A percentile compares a stretch with the other conserved stretches of the same genome.
Conservation (phyloP, 1,140 invertebrate genomes). For the Drosophila ohnishii region DNA sequence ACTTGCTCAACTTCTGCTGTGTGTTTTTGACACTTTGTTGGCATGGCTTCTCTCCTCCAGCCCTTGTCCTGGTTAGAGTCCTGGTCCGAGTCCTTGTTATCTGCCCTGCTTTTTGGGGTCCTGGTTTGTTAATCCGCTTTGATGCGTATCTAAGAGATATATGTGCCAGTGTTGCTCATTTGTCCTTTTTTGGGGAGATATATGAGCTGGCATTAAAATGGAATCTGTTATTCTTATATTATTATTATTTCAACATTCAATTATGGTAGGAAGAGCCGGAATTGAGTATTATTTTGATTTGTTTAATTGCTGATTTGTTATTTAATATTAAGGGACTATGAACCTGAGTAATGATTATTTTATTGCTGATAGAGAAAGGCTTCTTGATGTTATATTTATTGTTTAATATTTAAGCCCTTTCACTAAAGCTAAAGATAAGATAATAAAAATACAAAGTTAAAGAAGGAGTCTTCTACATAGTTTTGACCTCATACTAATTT, state of each 20-base stretch:
- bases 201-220: neutral
- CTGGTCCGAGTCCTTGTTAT: conserved; percentile 10
- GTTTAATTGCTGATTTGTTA: neutral
- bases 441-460: too few relatives aligned
- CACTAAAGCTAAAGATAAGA: too few relatives aligned
- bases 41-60: conserved; percentile 14
- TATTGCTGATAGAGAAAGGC: neutral
- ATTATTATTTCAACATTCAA: neutral
- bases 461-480: too few relatives aligned
- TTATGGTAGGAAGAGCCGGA: neutral
- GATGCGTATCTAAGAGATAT: conserved; percentile 61
- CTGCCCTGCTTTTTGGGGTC: conserved; percentile 22
- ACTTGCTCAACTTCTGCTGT: conserved; percentile 72
- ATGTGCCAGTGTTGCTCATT: conserved; percentile 5
- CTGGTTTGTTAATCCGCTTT: conserved; percentile 70
- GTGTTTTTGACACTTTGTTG: conserved; percentile 73
- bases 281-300: neutral
- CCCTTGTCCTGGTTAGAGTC: too few relatives aligned
- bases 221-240: too few relatives aligned
- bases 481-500: too few relatives aligned
- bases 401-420: too few relatives aligned
- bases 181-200: neutral
- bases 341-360: neutral
- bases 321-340: neutral
- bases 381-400: too few relatives aligned